Evolutionary conservation across 2,113 vertebrate species (phyloP).

Genomic region (Penelope pileata): DNA sequence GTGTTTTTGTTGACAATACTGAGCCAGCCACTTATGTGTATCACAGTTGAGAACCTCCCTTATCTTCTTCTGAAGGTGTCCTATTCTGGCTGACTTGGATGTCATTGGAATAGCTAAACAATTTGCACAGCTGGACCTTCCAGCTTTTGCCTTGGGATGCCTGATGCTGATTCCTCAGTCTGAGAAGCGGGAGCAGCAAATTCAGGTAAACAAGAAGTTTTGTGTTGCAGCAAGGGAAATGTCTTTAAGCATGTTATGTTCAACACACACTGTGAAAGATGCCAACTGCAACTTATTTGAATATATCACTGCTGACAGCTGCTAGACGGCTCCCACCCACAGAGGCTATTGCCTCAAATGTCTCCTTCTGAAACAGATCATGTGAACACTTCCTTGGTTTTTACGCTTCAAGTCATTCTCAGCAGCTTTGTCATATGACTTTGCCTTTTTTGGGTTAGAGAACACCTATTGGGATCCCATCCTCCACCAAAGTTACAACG

Average conservation of each 20-base stretch:
- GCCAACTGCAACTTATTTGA: not conserved
- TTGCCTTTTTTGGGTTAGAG: not conserved
- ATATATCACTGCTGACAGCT: not conserved
- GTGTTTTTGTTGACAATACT: not conserved
- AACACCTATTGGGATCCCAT: not conserved
- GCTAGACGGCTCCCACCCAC: not conserved
- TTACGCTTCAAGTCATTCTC: not conserved
- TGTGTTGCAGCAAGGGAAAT: not conserved
- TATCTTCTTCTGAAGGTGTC: constrained; percentile 82
- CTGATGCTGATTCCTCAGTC: constrained; percentile 87
- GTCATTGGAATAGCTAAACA: constrained; percentile 88
- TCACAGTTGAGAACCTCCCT: not conserved
- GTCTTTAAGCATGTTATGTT: not conserved
- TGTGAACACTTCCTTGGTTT: not conserved
- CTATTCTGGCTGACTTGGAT: constrained; percentile 89
- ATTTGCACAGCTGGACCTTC: constrained; percentile 87
- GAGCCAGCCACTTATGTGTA: not conserved
- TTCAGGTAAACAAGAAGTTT: constrained; percentile 78
- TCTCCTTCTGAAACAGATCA: not conserved
- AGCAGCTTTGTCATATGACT: not conserved
- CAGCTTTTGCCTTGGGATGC: constrained; percentile 89
- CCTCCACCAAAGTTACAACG: not conserved
- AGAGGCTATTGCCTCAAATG: not conserved
- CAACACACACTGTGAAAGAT: not conserved
- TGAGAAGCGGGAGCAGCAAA: constrained; percentile 85